phyloP scores from a whole-genome alignment of 2,797 vertebrate genomes.

The Borostomias antarcticus region DNA sequence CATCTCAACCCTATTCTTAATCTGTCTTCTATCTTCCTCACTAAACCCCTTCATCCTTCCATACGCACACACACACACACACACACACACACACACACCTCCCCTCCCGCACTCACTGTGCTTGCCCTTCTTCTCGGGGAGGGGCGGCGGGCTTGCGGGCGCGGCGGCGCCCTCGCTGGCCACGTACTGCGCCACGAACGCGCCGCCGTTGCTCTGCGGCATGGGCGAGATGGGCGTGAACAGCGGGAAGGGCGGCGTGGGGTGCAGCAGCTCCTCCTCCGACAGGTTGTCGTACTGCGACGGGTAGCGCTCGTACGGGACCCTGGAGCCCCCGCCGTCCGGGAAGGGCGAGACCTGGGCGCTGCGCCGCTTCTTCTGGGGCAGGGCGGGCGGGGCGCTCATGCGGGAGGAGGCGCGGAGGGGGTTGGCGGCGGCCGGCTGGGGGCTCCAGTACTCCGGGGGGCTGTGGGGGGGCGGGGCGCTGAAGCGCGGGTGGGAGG shows the following conservation, averaged over 20 bases:
- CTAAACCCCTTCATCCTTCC: neutral
- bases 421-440: constrained; percentile 40
- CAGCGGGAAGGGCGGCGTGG: constrained; percentile 64
- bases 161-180: constrained; percentile 74
- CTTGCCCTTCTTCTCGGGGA: constrained; percentile 96
- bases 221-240: constrained; percentile 86
- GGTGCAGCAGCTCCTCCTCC: constrained; percentile 84
- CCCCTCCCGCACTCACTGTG: constrained; percentile 84
- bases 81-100: too few species aligned
- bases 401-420: constrained; percentile 42
- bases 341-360: constrained; percentile 74
- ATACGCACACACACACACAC: neutral
- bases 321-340: constrained; percentile 69
- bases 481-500: constrained; percentile 77
- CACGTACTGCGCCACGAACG: constrained; percentile 77
- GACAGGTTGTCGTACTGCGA: constrained; percentile 95
- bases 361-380: constrained; percentile 93
- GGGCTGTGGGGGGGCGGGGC: constrained; percentile 64
- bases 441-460: constrained; percentile 65
- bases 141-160: constrained; percentile 88
- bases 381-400: constrained; percentile 85
- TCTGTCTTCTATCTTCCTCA: too few species aligned
- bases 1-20: too few species aligned
- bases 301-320: constrained; percentile 86
- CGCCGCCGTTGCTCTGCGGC: constrained; percentile 73